Percentiles rank a stretch among this genome's conserved stretches.
Conservation (phyloP, 2,888 invertebrate genomes). For the Cistogaster globosa region DNA sequence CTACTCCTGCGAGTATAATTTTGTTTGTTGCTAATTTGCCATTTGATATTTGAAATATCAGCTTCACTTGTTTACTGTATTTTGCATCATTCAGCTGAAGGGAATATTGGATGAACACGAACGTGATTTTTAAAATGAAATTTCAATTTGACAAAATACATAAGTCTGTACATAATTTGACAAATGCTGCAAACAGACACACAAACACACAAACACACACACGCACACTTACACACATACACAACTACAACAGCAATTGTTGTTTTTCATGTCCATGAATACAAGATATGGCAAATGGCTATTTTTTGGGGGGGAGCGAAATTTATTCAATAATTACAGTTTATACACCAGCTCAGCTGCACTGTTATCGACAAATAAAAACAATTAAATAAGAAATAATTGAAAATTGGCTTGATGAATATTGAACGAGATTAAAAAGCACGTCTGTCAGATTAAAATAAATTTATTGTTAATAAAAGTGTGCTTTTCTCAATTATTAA, state of each 20-base stretch:
- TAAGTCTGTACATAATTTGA: background rate
- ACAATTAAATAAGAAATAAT: slow-evolving; percentile 35
- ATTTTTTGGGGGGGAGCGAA: background rate
- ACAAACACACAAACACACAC: too few relatives aligned
- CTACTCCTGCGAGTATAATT: background rate
- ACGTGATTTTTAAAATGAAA: slow-evolving; percentile 30
- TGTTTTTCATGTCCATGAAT: slow-evolving; percentile 9
- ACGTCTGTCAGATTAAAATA: slow-evolving; percentile 5
- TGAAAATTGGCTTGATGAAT: slow-evolving; percentile 24
- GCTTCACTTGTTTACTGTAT: background rate
- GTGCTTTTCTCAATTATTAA: background rate
- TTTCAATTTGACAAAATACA: slow-evolving; percentile 9
- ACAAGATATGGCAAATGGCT: background rate
- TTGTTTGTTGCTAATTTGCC: background rate
- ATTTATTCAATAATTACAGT: slow-evolving; percentile 15
- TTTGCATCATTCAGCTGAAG: background rate
- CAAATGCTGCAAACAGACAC: background rate
- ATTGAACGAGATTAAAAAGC: slow-evolving; percentile 25
- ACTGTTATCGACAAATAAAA: slow-evolving; percentile 2
- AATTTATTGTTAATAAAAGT: slow-evolving; percentile 14
- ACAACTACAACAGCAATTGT: background rate
- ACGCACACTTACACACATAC: too few relatives aligned
- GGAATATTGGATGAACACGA: background rate
- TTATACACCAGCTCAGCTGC: background rate
- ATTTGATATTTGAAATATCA: slow-evolving; percentile 12